Base-by-base conservation (phyloP, 2,888 invertebrate genomes). In the Amitus sp. region DNA sequence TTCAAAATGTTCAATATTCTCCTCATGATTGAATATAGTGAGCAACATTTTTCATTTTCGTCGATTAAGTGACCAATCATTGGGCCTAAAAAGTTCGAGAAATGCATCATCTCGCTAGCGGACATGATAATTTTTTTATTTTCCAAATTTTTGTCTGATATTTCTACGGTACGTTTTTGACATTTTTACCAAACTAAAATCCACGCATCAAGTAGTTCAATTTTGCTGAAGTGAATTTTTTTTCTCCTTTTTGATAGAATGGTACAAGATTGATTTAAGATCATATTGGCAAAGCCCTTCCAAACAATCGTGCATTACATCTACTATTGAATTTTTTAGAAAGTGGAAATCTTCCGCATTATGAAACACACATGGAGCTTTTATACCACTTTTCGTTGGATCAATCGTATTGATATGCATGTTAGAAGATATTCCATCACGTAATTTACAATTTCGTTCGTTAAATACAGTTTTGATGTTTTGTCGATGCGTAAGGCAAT, bases 251-350 rank as follows among this genome's bases (percentile, higher is more conserved):
- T 39, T 66, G 13, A 7, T 47, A 7, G 7, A 66, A 18, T 53
- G 10, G 23, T 67, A 55, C 12, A 67, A 47, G 9, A 68, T 52
- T 7, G 37, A 19, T 7, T 45, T 48, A 20, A 66, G 40, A 39
- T 62, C 65, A 58, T 66, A 66, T 19, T 49, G 55, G 20, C 58
- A 60, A 20, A 59, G 39, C 1, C 69, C 67, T 52, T 67, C 66
- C 0, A 50, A 28, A 9, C 62, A 5, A 39, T 69, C 65, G 49
- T 69, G 69, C 57, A 65, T 62, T 9, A 48, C 19, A 37, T 67
- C 66, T 17, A 64, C 58, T 13, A 30, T 18, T 6, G 20, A 30
- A 42, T 66, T 66, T 27, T 48, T 20, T 33, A 48, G 54, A 33
- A 5, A 33, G 19, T 34, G 34, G 7, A 23, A 23, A 5, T 7